phyloP scores from a whole-genome alignment of 2,888 invertebrate genomes.

The Cheilosia pagana region DNA sequence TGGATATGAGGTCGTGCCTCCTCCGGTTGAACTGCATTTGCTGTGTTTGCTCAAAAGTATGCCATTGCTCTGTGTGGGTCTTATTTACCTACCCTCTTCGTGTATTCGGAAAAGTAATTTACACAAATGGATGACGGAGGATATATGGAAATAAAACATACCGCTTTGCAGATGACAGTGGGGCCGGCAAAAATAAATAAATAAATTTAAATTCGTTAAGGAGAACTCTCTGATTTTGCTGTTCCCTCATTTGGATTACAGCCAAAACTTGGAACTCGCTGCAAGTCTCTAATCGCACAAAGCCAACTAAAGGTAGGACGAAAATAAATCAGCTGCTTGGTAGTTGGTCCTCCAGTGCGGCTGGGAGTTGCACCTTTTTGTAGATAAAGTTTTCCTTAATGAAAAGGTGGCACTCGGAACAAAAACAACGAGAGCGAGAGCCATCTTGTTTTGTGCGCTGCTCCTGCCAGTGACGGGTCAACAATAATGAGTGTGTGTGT shows the following conservation, averaged over 20 bases:
- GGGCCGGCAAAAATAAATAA: slow-evolving; percentile 38
- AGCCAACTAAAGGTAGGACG: slow-evolving; percentile 10
- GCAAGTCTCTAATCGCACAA: slow-evolving; percentile 41
- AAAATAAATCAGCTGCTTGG: slow-evolving; percentile 48
- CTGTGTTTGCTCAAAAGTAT: slow-evolving; percentile 17
- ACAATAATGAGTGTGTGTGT: slow-evolving; percentile 60
- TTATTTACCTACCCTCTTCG: slow-evolving; percentile 10
- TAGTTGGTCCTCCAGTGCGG: slow-evolving; percentile 13
- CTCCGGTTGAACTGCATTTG: slow-evolving; percentile 20
- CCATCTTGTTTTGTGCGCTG: slow-evolving; percentile 53
- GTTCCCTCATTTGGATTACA: slow-evolving; percentile 42
- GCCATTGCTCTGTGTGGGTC: slow-evolving; percentile 26
- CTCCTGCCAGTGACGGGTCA: slow-evolving; percentile 69
- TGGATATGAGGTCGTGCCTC: slow-evolving; percentile 13
- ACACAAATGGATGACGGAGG: slow-evolving; percentile 2
- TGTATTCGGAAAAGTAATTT: slow-evolving; percentile 11
- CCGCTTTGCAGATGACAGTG: neutral
- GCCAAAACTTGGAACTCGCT: slow-evolving; percentile 40
- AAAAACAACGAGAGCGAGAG: slow-evolving; percentile 8
- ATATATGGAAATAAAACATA: slow-evolving; percentile 1
- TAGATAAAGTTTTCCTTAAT: slow-evolving; percentile 44
- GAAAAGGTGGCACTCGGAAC: slow-evolving; percentile 28
- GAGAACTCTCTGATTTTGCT: slow-evolving; percentile 36
- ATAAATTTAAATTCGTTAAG: slow-evolving; percentile 59
- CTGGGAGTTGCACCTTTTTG: slow-evolving; percentile 48